Conservation (phyloP, 2,888 invertebrate genomes). For the Leptinotarsa haldemani region DNA sequence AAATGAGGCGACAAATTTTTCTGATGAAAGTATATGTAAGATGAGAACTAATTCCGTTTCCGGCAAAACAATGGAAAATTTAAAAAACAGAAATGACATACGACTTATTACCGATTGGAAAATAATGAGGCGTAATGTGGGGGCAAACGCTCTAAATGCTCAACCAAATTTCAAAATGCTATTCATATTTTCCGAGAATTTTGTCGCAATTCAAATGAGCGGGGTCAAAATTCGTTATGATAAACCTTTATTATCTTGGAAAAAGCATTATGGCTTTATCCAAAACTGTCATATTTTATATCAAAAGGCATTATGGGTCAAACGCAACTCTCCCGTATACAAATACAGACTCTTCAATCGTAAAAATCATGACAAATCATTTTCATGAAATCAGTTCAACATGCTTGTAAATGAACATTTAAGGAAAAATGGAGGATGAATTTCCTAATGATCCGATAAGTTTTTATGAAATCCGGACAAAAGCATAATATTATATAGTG, state of each 20-base stretch:
- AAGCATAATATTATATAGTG: too few species aligned
- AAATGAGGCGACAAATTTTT: conserved; percentile 39
- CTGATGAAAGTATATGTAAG: conserved; percentile 61
- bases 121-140: conserved; percentile 44
- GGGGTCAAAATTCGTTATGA: background rate
- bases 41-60: conserved; percentile 61
- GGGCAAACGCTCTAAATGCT: conserved; percentile 47
- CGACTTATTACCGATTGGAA: conserved; percentile 51
- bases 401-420: conserved; percentile 20
- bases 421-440: too few species aligned
- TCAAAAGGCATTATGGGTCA: background rate
- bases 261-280: background rate
- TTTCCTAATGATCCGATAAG: too few species aligned
- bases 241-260: background rate
- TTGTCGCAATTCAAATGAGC: conserved; percentile 54
- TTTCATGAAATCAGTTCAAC: conserved; percentile 19
- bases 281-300: background rate
- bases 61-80: conserved; percentile 64
- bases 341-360: conserved; percentile 36
- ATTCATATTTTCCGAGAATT: conserved; percentile 49
- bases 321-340: too few species aligned
- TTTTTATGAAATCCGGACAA: too few species aligned
- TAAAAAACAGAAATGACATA: conserved; percentile 54
- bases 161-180: conserved; percentile 56
- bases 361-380: conserved; percentile 56